These are phyloP conservation scores for Heloderma charlesbogerti DNA, from an alignment of 2,113 vertebrate genomes.

Conservation along the genomic window DNA sequence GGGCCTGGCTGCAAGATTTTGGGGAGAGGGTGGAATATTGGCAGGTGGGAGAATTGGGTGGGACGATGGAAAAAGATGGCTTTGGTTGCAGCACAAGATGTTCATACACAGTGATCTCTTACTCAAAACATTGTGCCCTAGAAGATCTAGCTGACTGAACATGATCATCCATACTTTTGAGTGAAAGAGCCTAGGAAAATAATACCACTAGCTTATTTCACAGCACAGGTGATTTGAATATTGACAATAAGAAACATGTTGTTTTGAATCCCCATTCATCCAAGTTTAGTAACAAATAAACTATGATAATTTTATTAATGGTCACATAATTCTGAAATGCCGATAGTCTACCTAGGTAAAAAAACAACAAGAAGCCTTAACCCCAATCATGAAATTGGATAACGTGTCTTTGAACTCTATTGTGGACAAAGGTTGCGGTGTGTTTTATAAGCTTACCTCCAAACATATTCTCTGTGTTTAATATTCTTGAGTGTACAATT, in stretches of 20 bases:
- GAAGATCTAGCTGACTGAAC: neutral
- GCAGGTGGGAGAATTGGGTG: neutral
- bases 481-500: no score
- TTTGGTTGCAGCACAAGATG: neutral
- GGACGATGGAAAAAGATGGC: neutral
- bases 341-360: slow-evolving; percentile 23
- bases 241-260: slow-evolving; percentile 1
- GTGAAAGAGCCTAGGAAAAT: neutral
- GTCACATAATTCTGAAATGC: slow-evolving; percentile 30
- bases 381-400: neutral
- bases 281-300: slow-evolving; percentile 29
- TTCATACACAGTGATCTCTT: neutral
- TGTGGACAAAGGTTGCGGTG: neutral
- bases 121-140: neutral
- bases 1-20: neutral
- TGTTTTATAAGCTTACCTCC: no score
- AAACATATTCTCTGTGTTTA: no score
- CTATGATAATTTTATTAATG: slow-evolving; percentile 10
- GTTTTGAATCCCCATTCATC: slow-evolving; percentile 37
- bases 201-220: neutral
- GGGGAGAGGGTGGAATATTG: neutral
- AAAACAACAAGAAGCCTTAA: neutral
- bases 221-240: slow-evolving; percentile 39
- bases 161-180: neutral
- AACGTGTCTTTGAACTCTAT: neutral